These are phyloP conservation scores for Oreohelix idahoensis DNA, from an alignment of 1,140 invertebrate genomes.

Conservation along the genomic window DNA sequence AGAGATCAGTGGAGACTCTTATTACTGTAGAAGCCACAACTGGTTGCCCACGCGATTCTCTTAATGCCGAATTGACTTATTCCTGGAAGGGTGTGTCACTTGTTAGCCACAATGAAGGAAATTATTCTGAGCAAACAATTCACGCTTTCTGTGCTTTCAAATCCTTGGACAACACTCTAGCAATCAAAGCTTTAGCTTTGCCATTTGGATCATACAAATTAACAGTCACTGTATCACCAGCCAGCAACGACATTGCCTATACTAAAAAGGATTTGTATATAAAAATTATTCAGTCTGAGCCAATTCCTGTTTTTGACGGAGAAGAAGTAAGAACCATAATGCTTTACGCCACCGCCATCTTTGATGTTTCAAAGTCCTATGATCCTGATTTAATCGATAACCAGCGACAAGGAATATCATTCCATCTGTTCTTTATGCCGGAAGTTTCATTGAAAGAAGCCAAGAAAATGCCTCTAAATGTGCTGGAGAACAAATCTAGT, in stretches of 20 bases:
- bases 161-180: conserved; percentile 46
- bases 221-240: conserved; percentile 57
- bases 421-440: conserved; percentile 59
- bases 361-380: conserved; percentile 60
- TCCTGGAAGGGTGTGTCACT: conserved; percentile 35
- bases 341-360: conserved; percentile 59
- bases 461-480: conserved; percentile 27
- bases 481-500: conserved; percentile 42
- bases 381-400: conserved; percentile 66
- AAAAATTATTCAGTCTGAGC: conserved; percentile 55
- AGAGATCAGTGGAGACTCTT: conserved; percentile 54
- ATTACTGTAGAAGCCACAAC: conserved; percentile 15
- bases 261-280: conserved; percentile 52
- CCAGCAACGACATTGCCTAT: conserved; percentile 43
- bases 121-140: conserved; percentile 50
- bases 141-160: conserved; percentile 58
- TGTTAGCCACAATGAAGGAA: not conserved
- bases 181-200: conserved; percentile 56
- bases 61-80: conserved; percentile 7
- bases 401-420: conserved; percentile 51
- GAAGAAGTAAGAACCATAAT: conserved; percentile 55
- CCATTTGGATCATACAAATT: conserved; percentile 66
- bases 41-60: not conserved
- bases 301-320: conserved; percentile 59
- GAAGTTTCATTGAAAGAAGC: conserved; percentile 42